Percentiles rank a stretch among this genome's conserved stretches.
Conservation (phyloP, 37 sponge, comb jelly and placozoan species). For the Agelas oroides region DNA sequence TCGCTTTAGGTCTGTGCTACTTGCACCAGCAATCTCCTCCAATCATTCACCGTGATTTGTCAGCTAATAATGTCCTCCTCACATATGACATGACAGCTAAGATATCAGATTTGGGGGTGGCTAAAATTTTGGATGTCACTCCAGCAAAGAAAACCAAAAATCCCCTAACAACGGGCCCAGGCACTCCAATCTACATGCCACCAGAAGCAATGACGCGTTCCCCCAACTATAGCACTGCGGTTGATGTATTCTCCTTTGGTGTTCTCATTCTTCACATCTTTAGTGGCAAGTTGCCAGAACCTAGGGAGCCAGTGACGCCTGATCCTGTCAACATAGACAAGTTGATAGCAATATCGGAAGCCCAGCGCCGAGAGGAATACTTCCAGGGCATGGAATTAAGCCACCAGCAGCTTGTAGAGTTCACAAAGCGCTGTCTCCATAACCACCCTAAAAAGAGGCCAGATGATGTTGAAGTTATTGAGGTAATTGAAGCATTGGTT, state of each 20-base stretch:
- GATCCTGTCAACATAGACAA: neutral
- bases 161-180: constrained; percentile 14
- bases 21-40: constrained; percentile 21
- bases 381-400: neutral
- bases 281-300: constrained; percentile 16
- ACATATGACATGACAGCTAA: neutral
- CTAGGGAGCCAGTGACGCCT: neutral
- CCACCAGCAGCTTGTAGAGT: neutral
- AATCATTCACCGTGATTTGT: constrained; percentile 43
- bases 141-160: neutral
- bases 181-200: constrained; percentile 42
- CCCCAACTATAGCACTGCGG: neutral
- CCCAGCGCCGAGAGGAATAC: constrained; percentile 2
- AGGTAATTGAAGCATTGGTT: no score
- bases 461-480: neutral
- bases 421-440: constrained; percentile 12
- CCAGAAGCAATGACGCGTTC: constrained; percentile 14
- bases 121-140: neutral
- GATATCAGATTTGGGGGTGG: constrained; percentile 11
- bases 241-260: constrained; percentile 47
- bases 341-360: neutral
- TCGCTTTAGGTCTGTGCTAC: constrained; percentile 35
- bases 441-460: neutral
- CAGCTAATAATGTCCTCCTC: constrained; percentile 28
- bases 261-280: constrained; percentile 27